Evolutionary conservation across 2,888 invertebrate species (phyloP), one percentile per base, ranked within the genome.

Genomic region (Cryptus viduatorius): DNA sequence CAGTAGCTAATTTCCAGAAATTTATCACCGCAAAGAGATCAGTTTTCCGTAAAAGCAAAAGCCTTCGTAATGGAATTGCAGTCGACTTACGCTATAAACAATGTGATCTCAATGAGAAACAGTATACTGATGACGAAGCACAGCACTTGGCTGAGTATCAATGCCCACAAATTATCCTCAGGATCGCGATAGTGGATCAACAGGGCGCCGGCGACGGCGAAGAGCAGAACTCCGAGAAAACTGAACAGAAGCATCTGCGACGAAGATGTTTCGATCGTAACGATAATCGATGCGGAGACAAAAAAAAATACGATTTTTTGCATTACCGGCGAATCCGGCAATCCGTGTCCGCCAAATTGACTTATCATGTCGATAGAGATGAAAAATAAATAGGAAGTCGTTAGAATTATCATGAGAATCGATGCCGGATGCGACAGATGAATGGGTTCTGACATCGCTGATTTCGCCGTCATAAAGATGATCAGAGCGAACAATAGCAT

Each of bases 161-260:
- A 68, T 12, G 79, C 80, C 88, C 87, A 87, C 37, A 85, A 78
- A 12, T 29, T 14, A 24, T 81, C 69, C 3, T 61, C 67, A 8
- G 37, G 19, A 29, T 82, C 10, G 50, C 76, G 75, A 61, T 79
- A 79, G 79, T 80, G 75, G 76, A 82, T 46, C 82, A 89, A 73
- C 37, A 89, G 78, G 79, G 87, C 79, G n/a, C 89, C 91, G 8
- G 88, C 86, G 2, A 88, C 44, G 10, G 87, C 83, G 68, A 91
- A 93, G 1, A 91, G 67, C 73, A 92, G 19, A 29, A 88, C 42
- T 5, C 92, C 92, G 59, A 92, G 67, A 8, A 92, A 87, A 73
- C 89, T 89, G 72, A 90, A 89, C 4, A 89, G 61, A 48, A 90
- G 86, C 90, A 92, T 91, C 93, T 92, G 86, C 12, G n/a, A 80